Conservation (phyloP, 2,888 invertebrate genomes). For the Cantharis nigra region DNA sequence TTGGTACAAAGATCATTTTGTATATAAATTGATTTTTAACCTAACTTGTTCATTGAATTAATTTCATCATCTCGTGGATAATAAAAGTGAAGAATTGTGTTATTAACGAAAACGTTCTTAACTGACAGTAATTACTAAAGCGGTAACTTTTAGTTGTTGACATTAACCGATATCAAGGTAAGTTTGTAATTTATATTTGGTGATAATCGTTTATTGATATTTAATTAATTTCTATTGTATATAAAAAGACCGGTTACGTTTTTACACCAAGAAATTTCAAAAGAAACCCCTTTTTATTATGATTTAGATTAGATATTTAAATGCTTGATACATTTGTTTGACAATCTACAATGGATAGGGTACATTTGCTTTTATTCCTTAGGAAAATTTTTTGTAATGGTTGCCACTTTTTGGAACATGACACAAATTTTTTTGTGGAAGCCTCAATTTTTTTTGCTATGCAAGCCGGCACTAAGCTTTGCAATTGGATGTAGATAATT, state of each 20-base stretch:
- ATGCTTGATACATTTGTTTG: not conserved
- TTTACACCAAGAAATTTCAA: not conserved
- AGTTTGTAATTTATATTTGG: not conserved
- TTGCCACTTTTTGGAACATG: no score
- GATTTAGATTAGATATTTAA: not conserved
- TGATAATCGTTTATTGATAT: not conserved
- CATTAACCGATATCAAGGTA: not conserved
- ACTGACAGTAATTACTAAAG: not conserved
- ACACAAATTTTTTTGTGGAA: not conserved
- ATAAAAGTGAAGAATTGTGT: not conserved
- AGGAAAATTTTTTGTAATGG: not conserved
- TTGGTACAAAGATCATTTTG: not conserved
- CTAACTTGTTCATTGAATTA: not conserved
- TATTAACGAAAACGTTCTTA: not conserved
- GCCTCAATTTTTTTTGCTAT: not conserved
- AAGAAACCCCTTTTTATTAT: not conserved
- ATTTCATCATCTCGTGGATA: not conserved
- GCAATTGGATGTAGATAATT: not conserved
- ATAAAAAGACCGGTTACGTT: not conserved
- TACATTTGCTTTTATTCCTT: not conserved
- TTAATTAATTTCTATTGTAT: not conserved
- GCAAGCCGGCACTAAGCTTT: not conserved
- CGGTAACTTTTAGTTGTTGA: not conserved
- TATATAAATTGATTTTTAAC: not conserved
- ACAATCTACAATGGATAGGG: not conserved